Conservation (phyloP, 30 jellyfish, hydroid and myxozoan genomes). For the Hydractinia symbiolongicarpus region DNA sequence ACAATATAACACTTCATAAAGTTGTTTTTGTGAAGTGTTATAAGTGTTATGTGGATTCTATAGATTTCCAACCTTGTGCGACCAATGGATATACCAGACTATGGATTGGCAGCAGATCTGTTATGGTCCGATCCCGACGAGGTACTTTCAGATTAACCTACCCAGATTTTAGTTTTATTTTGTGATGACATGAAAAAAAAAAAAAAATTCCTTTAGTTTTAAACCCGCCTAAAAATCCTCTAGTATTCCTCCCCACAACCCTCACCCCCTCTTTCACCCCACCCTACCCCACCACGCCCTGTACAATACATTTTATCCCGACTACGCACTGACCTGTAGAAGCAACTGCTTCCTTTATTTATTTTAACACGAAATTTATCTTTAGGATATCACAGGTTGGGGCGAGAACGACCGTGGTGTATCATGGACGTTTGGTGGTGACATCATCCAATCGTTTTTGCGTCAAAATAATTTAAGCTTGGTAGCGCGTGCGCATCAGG, state of each 20-base stretch:
- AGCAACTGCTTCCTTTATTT: no score
- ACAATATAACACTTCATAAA: no score
- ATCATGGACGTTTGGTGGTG: constrained; percentile 99
- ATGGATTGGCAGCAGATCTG: constrained; percentile 81
- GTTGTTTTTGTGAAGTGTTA: no score
- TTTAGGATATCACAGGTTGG: constrained; percentile 98
- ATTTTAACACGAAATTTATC: not conserved
- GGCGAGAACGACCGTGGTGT: constrained; percentile 99
- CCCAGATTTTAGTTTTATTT: no score
- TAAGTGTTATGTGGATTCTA: not conserved
- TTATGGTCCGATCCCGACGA: constrained; percentile 99
- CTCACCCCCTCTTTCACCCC: no score
- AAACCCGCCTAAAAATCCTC: no score
- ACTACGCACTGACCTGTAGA: no score
- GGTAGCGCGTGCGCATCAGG: constrained; percentile 98
- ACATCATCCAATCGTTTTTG: constrained; percentile 62
- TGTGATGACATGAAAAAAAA: not conserved
- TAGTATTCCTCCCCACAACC: no score
- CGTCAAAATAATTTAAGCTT: constrained; percentile 66
- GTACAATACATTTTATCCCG: no score
- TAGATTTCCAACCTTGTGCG: constrained; percentile 67
- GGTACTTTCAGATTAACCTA: constrained; percentile 27
- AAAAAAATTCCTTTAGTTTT: not conserved
- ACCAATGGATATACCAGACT: constrained; percentile 95
- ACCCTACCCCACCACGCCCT: no score